Conservation (phyloP, 2,797 vertebrate genomes). For the Aeoliscus strigatus region DNA sequence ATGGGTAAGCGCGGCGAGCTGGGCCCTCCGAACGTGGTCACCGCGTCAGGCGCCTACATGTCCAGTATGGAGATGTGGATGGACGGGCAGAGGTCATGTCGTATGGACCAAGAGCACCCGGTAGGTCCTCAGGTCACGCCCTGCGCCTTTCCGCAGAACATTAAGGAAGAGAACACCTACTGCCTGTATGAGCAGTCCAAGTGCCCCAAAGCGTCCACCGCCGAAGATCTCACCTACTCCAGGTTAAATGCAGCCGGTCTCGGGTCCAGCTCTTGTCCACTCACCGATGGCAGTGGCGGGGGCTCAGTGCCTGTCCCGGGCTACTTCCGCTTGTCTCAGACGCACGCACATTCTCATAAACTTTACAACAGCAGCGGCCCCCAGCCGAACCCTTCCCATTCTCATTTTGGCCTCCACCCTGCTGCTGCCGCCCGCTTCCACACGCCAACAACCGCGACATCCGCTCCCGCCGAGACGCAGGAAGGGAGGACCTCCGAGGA, state of each 20-base stretch:
- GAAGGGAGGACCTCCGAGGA: slow-evolving; percentile 80
- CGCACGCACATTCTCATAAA: slow-evolving; percentile 90
- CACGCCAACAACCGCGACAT: slow-evolving; percentile 69
- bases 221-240: slow-evolving; percentile 84
- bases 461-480: slow-evolving; percentile 74
- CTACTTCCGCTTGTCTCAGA: slow-evolving; percentile 98
- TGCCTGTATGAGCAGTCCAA: slow-evolving; percentile 95
- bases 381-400: slow-evolving; percentile 81
- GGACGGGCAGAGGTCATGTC: slow-evolving; percentile 90
- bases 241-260: slow-evolving; percentile 69
- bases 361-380: slow-evolving; percentile 80
- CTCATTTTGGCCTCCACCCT: slow-evolving; percentile 74
- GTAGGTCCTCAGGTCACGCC: slow-evolving; percentile 78
- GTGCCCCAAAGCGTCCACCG: slow-evolving; percentile 84
- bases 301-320: slow-evolving; percentile 91
- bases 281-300: slow-evolving; percentile 67
- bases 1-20: slow-evolving; percentile 84
- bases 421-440: slow-evolving; percentile 84
- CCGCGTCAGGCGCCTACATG: slow-evolving; percentile 83
- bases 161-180: slow-evolving; percentile 97
- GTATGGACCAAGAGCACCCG: slow-evolving; percentile 82
- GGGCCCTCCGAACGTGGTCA: slow-evolving; percentile 78
- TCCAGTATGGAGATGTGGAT: slow-evolving; percentile 95
- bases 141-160: slow-evolving; percentile 91
- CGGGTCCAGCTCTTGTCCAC: slow-evolving; percentile 77